Conservation (phyloP, 2,113 vertebrate genomes). For the Aegotheles bennettii region DNA sequence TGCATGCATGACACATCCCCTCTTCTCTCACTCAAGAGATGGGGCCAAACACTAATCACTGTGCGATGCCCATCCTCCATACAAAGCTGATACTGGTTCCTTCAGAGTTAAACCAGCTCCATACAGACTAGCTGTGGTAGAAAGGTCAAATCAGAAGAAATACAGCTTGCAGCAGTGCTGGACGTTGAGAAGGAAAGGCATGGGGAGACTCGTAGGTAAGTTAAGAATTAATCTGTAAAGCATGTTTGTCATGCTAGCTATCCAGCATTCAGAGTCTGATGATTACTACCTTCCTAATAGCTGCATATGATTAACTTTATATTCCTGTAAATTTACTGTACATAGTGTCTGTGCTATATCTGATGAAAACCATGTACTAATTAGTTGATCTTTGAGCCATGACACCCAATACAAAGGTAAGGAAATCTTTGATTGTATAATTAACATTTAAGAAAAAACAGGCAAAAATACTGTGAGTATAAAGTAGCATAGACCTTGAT, state of each 20-base stretch:
- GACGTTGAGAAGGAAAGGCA: rapidly evolving
- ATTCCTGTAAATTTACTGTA: neutral
- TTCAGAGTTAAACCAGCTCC: neutral
- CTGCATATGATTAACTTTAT: neutral
- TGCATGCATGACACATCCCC: rapidly evolving
- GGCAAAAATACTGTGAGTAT: neutral
- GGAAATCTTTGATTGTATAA: neutral
- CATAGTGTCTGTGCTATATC: neutral
- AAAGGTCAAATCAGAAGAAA: neutral
- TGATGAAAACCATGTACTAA: neutral
- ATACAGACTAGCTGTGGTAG: neutral
- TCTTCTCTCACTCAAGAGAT: neutral
- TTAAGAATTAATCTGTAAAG: slow-evolving; percentile 17
- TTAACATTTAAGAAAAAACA: neutral
- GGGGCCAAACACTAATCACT: neutral
- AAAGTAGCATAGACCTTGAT: neutral
- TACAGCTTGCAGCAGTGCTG: neutral
- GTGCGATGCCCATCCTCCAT: neutral
- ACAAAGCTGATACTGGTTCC: neutral
- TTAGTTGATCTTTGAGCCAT: neutral
- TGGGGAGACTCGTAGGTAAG: neutral
- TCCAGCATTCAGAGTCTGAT: neutral
- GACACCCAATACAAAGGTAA: neutral
- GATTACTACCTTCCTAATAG: slow-evolving; percentile 1
- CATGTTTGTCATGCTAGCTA: neutral